Conservation (phyloP, 2,797 vertebrate genomes). For the Danio tinwini region DNA sequence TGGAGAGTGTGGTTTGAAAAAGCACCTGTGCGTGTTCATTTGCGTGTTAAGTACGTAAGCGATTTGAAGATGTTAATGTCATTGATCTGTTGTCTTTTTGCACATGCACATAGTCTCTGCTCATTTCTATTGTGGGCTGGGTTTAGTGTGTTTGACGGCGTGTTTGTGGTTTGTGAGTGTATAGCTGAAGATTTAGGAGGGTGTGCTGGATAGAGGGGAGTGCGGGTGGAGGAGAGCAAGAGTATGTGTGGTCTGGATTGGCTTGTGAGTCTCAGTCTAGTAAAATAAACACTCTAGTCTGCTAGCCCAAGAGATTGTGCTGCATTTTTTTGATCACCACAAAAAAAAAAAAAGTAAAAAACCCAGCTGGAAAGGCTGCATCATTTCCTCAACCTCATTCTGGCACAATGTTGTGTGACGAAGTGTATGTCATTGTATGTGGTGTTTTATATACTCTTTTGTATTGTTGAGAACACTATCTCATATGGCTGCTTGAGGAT, state of each 20-base stretch:
- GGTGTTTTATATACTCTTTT: constrained; percentile 16
- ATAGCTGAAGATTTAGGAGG: constrained; percentile 37
- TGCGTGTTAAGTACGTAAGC: not conserved
- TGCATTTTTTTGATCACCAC: constrained; percentile 34
- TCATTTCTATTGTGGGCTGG: not conserved
- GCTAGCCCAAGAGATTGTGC: constrained; percentile 40
- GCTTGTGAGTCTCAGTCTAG: constrained; percentile 35
- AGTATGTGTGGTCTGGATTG: constrained; percentile 53
- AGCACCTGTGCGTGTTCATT: constrained; percentile 30
- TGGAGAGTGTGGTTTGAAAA: constrained; percentile 41
- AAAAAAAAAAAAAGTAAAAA: not conserved
- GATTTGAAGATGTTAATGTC: not conserved
- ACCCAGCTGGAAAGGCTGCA: constrained; percentile 39
- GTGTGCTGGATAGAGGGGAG: constrained; percentile 21
- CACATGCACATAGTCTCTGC: not conserved
- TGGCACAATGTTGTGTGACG: constrained; percentile 7
- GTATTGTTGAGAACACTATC: constrained; percentile 11
- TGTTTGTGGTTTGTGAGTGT: constrained; percentile 23
- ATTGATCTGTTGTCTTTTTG: constrained; percentile 22
- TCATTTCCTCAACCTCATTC: constrained; percentile 37
- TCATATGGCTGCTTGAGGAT: not conserved
- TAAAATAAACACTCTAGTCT: constrained; percentile 53
- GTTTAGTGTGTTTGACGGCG: constrained; percentile 3
- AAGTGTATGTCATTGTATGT: constrained; percentile 18
- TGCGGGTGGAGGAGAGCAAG: constrained; percentile 12